Evolutionary conservation across 37 sponge, comb jelly and placozoan species (phyloP), one percentile per base, ranked within the genome.

Genomic region (Agelas oroides): DNA sequence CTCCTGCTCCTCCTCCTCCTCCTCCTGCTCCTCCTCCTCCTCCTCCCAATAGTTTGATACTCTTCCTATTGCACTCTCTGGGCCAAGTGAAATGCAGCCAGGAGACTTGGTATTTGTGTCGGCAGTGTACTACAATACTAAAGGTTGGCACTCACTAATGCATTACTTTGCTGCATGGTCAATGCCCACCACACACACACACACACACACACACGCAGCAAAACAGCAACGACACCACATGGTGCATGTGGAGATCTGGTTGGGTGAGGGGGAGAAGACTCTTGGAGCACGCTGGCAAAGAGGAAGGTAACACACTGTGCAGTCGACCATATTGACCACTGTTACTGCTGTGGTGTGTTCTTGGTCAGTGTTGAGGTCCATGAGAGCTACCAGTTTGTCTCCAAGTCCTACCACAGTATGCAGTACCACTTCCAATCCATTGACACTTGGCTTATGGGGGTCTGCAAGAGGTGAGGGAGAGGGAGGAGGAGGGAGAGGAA

Each of bases 201-300:
- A 46, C 46, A 46, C 46, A 46, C 46, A 46, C 46, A 46, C 46
- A 46, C 46, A 46, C 31, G 17, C 76, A 90, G 91, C 70, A 34
- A 84, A 80, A 32, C 59, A 56, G 25, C 95, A 94, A 71, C 86
- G 76, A 32, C 95, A 94, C 70, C 63, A 85, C 53, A 91, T 94
- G 82, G 95, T 94, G 0, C 95, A 94, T 88, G 95, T 94, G 52
- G 95, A 94, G 82, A 76, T 94, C 3, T 94, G 95, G 95, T 34
- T 84, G 41, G 95, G 95, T 30, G 89, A 94, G 23, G 95, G 89
- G n/a, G 86, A 81, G 83, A 94, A 84, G 62, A 91, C 92, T 0
- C 30, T 94, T 5, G 95, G 95, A 32, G 92, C 95, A 24, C 65
- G 95, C 14, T 94, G 95, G 95, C 89, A 87, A 67, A 93, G 70